phyloP scores from a whole-genome alignment of 2,113 vertebrate species.

The Proterorhinus semilunaris region DNA sequence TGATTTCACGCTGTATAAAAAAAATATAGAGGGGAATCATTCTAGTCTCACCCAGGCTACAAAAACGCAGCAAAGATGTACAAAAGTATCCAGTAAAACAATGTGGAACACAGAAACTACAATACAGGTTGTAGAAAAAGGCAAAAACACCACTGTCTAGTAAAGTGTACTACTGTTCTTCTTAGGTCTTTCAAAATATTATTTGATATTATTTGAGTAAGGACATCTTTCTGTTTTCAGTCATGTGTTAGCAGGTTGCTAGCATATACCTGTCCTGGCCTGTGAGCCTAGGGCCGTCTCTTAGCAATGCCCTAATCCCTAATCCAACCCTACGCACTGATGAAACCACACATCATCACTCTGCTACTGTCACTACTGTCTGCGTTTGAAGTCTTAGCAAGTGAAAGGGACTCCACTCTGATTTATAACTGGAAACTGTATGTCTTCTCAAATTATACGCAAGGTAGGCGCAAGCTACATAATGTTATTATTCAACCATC shows the following conservation, averaged over 20 bases:
- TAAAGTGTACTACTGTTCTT: too few species aligned
- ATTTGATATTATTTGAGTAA: too few species aligned
- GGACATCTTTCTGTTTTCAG: constrained; percentile 2
- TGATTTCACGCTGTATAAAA: too few species aligned
- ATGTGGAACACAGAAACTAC: too few species aligned
- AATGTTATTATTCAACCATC: constrained; percentile 1
- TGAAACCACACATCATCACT: constrained; percentile 29
- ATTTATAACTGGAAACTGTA: constrained; percentile 5
- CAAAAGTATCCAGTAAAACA: too few species aligned
- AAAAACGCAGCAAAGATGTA: too few species aligned
- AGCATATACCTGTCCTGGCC: constrained; percentile 55
- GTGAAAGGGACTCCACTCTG: background rate
- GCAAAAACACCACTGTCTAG: too few species aligned
- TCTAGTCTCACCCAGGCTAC: too few species aligned
- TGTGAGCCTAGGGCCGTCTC: constrained; percentile 46
- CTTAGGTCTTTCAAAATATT: too few species aligned
- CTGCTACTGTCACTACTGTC: background rate
- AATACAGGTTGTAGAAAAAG: too few species aligned
- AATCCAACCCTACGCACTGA: constrained; percentile 7
- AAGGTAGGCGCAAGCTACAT: background rate
- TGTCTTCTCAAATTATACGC: background rate
- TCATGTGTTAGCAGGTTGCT: constrained; percentile 31
- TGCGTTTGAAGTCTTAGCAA: constrained; percentile 14
- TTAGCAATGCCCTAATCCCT: constrained; percentile 42
- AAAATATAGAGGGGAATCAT: too few species aligned